phyloP scores from a whole-genome alignment of 2,113 vertebrate genomes.

The Daboia siamensis region DNA sequence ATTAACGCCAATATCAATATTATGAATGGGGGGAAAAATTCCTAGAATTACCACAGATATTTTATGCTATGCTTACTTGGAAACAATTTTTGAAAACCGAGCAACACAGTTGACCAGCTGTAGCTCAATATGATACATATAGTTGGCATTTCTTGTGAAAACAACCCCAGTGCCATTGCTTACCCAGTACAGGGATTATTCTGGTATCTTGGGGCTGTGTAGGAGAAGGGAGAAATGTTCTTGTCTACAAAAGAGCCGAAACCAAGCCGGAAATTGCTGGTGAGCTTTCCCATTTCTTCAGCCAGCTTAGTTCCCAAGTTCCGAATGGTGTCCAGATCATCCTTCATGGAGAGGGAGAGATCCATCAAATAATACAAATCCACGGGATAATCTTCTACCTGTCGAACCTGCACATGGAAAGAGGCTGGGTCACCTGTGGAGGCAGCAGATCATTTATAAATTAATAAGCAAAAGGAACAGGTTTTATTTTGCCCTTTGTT shows the following conservation, averaged over 20 bases:
- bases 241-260: slow-evolving; percentile 98
- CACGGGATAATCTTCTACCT: slow-evolving; percentile 96
- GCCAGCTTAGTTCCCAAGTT: slow-evolving; percentile 92
- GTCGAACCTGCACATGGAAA: slow-evolving; percentile 90
- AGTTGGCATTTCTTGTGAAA: not conserved
- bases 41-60: not conserved
- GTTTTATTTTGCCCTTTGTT: not conserved
- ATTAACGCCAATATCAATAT: not conserved
- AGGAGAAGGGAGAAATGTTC: slow-evolving; percentile 96
- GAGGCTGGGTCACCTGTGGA: slow-evolving; percentile 80
- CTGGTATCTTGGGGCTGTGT: slow-evolving; percentile 87
- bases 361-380: slow-evolving; percentile 99
- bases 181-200: slow-evolving; percentile 95
- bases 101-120: not conserved
- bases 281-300: slow-evolving; percentile 93
- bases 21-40: not conserved
- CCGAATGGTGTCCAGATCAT: slow-evolving; percentile 90
- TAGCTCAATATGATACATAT: not conserved
- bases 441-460: not conserved
- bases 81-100: not conserved
- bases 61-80: not conserved
- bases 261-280: slow-evolving; percentile 95
- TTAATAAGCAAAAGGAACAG: slow-evolving; percentile 13
- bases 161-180: slow-evolving; percentile 48
- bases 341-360: slow-evolving; percentile 97